These are phyloP conservation scores for Heteromormyrus szaboi DNA, from an alignment of 2,797 vertebrate genomes.

Conservation along the genomic window DNA sequence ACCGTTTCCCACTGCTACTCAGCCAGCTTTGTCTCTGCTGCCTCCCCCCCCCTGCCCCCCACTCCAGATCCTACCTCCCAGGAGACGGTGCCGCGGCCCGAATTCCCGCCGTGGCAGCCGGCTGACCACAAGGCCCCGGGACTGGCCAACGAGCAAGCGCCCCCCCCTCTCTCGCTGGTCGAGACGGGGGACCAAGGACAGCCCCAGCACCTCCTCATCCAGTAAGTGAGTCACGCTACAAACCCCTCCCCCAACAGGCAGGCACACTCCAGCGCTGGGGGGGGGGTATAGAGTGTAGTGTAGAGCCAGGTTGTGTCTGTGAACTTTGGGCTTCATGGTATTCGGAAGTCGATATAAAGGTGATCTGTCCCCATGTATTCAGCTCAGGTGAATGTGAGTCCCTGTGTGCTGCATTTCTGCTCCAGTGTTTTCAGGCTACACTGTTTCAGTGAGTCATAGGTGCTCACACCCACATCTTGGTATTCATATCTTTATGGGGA, in stretches of 20 bases:
- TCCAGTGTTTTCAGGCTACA: not conserved
- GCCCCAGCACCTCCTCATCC: conserved; percentile 62
- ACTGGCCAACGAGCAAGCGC: conserved; percentile 67
- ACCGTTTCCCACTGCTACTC: not conserved
- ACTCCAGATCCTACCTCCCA: conserved; percentile 63
- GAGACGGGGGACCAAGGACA: conserved; percentile 68
- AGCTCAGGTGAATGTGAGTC: not conserved
- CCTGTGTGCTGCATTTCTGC: not conserved
- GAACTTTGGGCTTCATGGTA: not conserved
- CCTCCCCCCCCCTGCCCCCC: conserved; percentile 29
- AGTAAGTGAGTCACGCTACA: conserved; percentile 47
- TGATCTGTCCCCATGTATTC: not conserved
- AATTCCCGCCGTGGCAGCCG: conserved; percentile 74
- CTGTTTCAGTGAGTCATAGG: not conserved
- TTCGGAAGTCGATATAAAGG: not conserved
- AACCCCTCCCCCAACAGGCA: not conserved
- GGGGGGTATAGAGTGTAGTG: not conserved
- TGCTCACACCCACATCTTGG: not conserved
- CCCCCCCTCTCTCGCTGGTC: conserved; percentile 66
- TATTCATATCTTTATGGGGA: not conserved
- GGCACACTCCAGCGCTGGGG: not conserved
- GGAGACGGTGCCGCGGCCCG: conserved; percentile 69
- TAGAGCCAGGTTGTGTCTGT: not conserved
- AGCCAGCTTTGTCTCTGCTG: conserved; percentile 1
- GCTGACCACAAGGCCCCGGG: conserved; percentile 68